phyloP scores from a whole-genome alignment of 2,888 invertebrate genomes.

The Heliconius sara region DNA sequence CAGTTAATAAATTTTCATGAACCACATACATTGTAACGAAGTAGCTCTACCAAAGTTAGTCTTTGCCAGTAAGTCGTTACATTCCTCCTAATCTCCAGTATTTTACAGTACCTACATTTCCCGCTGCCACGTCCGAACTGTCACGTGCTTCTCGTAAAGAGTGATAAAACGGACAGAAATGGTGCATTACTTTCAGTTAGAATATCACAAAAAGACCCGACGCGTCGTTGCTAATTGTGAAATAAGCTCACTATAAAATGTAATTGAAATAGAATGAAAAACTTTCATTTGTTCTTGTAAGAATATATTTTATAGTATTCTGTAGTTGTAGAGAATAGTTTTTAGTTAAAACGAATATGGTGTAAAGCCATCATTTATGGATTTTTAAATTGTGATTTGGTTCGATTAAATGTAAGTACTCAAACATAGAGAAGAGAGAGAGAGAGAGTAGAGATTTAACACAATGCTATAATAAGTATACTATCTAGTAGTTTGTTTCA shows the following conservation, averaged over 20 bases:
- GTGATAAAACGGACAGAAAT: slow-evolving; percentile 70
- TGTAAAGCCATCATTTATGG: too few species aligned
- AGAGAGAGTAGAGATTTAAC: too few species aligned
- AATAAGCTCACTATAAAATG: slow-evolving; percentile 49
- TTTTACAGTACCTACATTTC: slow-evolving; percentile 24
- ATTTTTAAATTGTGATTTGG: too few species aligned
- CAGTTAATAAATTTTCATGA: too few species aligned
- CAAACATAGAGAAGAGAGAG: too few species aligned
- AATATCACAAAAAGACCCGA: slow-evolving; percentile 43
- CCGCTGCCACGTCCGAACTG: slow-evolving; percentile 45
- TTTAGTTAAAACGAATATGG: too few species aligned
- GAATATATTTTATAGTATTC: background rate
- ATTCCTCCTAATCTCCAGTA: slow-evolving; percentile 26
- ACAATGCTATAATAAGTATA: too few species aligned
- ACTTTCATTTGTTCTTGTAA: slow-evolving; percentile 35
- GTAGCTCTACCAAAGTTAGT: background rate
- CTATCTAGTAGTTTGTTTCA: too few species aligned
- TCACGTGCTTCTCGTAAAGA: slow-evolving; percentile 72
- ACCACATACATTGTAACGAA: background rate
- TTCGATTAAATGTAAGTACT: too few species aligned
- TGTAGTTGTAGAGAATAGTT: background rate
- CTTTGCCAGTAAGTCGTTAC: background rate
- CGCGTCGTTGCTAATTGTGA: slow-evolving; percentile 57
- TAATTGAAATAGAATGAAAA: slow-evolving; percentile 42
- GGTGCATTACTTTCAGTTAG: slow-evolving; percentile 75